A percentile compares a stretch with the other conserved stretches of the same genome.
phyloP scores from a whole-genome alignment of 2,888 invertebrate species.

The Pristionchus exspectatus region DNA sequence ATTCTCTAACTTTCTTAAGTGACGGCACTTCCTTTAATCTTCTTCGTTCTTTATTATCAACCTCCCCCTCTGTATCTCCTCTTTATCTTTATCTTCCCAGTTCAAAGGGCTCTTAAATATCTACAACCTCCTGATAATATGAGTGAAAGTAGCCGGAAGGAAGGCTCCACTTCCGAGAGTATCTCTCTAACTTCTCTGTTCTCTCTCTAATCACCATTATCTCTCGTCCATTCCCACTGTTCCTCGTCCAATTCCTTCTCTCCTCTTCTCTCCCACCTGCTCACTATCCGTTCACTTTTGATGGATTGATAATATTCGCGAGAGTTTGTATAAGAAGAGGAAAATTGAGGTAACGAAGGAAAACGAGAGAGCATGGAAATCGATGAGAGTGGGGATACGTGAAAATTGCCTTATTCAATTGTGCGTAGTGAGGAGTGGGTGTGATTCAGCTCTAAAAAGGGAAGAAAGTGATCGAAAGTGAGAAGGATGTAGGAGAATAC shows the following conservation, averaged over 20 bases:
- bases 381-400: constrained; percentile 23
- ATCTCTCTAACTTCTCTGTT: not conserved
- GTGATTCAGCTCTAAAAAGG: not conserved
- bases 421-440: not conserved
- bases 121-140: constrained; percentile 3
- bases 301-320: constrained; percentile 38
- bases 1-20: not conserved
- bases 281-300: constrained; percentile 1
- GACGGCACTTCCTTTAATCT: constrained; percentile 3
- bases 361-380: not conserved
- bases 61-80: not conserved
- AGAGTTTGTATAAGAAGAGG: not conserved
- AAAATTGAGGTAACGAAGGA: not conserved
- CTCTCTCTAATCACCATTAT: not conserved
- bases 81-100: not conserved
- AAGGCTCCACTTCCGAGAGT: not conserved
- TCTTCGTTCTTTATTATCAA: not conserved
- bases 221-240: not conserved
- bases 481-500: not conserved
- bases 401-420: not conserved
- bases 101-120: constrained; percentile 30
- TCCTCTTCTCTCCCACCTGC: not conserved
- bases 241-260: not conserved
- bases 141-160: constrained; percentile 46
- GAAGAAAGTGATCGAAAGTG: constrained; percentile 2